Base-by-base conservation (phyloP, 2,113 vertebrate species). In the Acanthisitta chloris region DNA sequence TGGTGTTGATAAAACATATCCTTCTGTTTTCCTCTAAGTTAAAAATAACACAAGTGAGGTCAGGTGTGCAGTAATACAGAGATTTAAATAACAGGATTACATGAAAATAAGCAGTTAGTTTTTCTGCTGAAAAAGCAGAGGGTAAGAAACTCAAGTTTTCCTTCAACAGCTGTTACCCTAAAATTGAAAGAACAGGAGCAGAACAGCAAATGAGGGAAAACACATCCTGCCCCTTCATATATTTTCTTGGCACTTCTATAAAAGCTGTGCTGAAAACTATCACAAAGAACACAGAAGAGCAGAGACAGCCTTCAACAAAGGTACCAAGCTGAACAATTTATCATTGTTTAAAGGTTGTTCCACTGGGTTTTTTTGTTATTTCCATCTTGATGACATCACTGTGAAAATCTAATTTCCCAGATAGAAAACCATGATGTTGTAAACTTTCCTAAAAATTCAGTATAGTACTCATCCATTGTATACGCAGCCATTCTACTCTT, bases 11-110 rank as follows among this genome's bases (percentile, higher is more conserved):
- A 79, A 92, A 94, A 95, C 21, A 13, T 29, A 66, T 67, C 18
- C 86, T 92, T 81, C 33, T 86, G 59, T 59, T 94, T 96, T 71
- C 48, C 40, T 55, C 36, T 51, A 86, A 90, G 92, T 94, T 94
- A 93, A 96, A 95, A 96, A 93, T 90, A 95, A 90, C 90, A 88
- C 55, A 49, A 81, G 62, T 8, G 43, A 90, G 42, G 54, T 85
- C 79, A 93, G 71, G 31, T 83, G 43, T 78, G 79, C 46, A 54
- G 81, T 78, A 94, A 78, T 36, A 80, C 34, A 80, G 88, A 81
- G 76, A 91, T 88, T 92, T 83, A 92, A 93, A 64, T 74, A 90
- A 90, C 78, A 86, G 64, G 62, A 86, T 95, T 86, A 88, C 64
- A 77, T 3, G 5, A 88, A 91, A 94, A 90, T 58, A 91, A 78